phyloP scores from a whole-genome alignment of 2,113 vertebrate species.

The Pseudorectes ferrugineus region DNA sequence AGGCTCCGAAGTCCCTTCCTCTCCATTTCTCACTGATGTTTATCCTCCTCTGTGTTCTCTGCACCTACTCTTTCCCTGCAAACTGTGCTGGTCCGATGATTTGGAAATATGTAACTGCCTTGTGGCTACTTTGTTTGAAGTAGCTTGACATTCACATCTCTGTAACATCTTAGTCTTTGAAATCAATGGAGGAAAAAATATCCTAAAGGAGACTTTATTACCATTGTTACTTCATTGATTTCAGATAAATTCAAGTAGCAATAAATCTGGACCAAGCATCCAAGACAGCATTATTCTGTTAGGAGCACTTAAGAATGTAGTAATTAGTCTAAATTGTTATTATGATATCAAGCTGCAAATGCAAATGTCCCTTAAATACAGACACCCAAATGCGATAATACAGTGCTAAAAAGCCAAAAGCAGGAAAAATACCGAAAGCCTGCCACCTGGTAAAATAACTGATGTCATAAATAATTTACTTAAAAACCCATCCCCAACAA shows the following conservation, averaged over 20 bases:
- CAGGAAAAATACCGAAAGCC: neutral
- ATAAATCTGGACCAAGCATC: neutral
- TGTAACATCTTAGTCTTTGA: conserved; percentile 15
- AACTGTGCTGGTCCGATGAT: neutral
- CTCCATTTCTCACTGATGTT: neutral
- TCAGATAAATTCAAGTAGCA: conserved; percentile 2
- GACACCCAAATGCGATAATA: neutral
- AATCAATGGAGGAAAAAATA: neutral
- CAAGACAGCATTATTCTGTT: neutral
- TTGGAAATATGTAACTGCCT: conserved; percentile 12
- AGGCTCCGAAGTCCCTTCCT: neutral
- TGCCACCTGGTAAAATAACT: neutral
- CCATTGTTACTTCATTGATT: neutral
- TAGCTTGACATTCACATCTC: conserved; percentile 5
- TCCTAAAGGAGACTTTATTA: neutral
- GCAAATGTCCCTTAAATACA: neutral
- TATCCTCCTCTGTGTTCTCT: neutral
- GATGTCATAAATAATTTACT: neutral
- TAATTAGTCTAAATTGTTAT: neutral
- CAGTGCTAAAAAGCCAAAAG: neutral
- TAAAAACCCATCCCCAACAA: neutral
- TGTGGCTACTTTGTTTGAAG: conserved; percentile 24
- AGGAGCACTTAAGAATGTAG: neutral
- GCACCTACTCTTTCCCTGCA: neutral
- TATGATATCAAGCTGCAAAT: neutral